Conservation (phyloP, 2,888 invertebrate species). For the Phalera bucephala region DNA sequence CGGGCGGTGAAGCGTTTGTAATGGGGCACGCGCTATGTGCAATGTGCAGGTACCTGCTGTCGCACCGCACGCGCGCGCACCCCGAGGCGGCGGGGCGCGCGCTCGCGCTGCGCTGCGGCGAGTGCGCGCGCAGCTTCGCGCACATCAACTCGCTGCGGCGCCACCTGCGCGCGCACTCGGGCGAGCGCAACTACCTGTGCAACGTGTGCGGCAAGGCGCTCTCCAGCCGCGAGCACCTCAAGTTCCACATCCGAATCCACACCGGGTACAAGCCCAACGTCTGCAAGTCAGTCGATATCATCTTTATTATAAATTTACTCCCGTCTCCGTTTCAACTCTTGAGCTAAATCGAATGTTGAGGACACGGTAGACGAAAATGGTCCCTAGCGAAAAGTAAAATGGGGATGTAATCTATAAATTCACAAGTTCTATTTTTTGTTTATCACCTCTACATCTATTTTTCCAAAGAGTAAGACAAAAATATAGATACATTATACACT, state of each 20-base stretch:
- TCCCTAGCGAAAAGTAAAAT: no score
- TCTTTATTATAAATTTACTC: no score
- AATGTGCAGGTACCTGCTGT: slow-evolving; percentile 50
- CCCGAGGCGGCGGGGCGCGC: slow-evolving; percentile 60
- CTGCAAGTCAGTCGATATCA: slow-evolving; percentile 65
- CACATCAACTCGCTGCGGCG: slow-evolving; percentile 77
- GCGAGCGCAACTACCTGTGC: slow-evolving; percentile 82
- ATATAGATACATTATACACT: no score
- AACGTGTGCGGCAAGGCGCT: slow-evolving; percentile 85
- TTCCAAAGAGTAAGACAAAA: no score
- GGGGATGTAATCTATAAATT: no score
- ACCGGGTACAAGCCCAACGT: slow-evolving; percentile 85
- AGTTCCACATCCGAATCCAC: slow-evolving; percentile 84
- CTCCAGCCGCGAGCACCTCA: slow-evolving; percentile 82
- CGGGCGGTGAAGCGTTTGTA: no score
- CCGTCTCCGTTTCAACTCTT: no score
- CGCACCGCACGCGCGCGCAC: slow-evolving; percentile 66
- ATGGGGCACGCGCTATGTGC: no score
- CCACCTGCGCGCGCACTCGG: slow-evolving; percentile 72
- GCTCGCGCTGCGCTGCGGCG: slow-evolving; percentile 64
- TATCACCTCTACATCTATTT: no score
- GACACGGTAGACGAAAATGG: no score
- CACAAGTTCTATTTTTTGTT: no score
- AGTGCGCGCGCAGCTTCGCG: slow-evolving; percentile 74
- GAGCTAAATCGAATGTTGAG: no score